Evolutionary conservation across 2,113 vertebrate species (phyloP).

Genomic region (Lates calcarifer): DNA sequence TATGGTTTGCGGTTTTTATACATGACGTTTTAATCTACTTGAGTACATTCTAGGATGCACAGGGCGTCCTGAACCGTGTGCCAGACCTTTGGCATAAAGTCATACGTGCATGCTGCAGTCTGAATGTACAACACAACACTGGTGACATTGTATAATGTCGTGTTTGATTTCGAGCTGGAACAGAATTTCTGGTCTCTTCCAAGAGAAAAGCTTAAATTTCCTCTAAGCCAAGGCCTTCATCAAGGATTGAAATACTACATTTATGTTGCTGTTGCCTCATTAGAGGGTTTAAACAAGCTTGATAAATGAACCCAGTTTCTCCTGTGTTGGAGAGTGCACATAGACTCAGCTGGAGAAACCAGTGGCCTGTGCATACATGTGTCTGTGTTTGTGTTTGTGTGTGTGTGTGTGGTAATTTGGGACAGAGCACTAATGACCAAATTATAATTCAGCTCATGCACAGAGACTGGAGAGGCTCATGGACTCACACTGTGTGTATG

Average conservation of each 20-base stretch:
- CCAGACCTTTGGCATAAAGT: not conserved
- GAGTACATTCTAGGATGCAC: too few species aligned
- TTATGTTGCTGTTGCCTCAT: slow-evolving; percentile 13
- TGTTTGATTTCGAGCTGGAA: not conserved
- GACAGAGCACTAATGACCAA: slow-evolving; percentile 72
- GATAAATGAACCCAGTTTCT: slow-evolving; percentile 24
- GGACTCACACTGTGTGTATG: slow-evolving; percentile 40
- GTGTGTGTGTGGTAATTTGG: slow-evolving; percentile 55
- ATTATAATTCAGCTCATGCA: slow-evolving; percentile 81
- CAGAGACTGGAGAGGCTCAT: slow-evolving; percentile 48
- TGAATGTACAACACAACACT: not conserved
- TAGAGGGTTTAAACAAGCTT: slow-evolving; percentile 37
- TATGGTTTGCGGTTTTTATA: too few species aligned
- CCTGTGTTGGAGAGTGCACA: slow-evolving; percentile 15
- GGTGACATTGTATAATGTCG: not conserved
- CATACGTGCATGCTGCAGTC: not conserved
- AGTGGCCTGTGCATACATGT: slow-evolving; percentile 49
- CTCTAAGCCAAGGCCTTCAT: not conserved
- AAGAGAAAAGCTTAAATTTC: not conserved
- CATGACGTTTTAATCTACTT: not conserved
- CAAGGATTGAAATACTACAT: not conserved
- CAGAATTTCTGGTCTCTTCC: not conserved
- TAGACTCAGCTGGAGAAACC: slow-evolving; percentile 50
- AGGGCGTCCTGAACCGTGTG: too few species aligned
- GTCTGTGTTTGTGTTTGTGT: slow-evolving; percentile 25